Evolutionary conservation across 2,888 invertebrate species (phyloP), one percentile per base, ranked within the genome.

Genomic region (Xanthorhoe designata): DNA sequence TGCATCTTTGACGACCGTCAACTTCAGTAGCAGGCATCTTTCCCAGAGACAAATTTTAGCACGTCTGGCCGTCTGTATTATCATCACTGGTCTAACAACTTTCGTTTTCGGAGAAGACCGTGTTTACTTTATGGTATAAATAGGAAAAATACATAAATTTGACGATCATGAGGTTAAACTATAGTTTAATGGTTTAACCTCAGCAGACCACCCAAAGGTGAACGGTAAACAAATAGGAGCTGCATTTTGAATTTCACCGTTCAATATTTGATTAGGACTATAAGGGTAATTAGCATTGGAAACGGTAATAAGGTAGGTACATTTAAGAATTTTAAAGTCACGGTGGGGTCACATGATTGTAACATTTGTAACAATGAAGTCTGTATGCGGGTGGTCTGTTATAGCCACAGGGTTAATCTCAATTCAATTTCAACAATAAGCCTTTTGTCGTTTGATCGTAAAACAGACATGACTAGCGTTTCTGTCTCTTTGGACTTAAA

Each of bases 1-100:
- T 58, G 69, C 70, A 70, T 61, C 51, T 62, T 60, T 55, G 54
- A 64, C 56, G 51, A 59, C 35, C 62, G 67, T 73, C 70, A 73
- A 76, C 74, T 76, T 71, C 73, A 77, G 72, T 74, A 66, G 69
- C 70, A 77, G 75, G 18, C 51, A 38, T 59, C 58, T 51, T 86
- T 86, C 85, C 80, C 81, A 84, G 83, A 84, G 78, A 78, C 77
- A 78, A 83, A 83, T 85, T 87, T 89, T 87, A 89, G 87, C 87
- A 84, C 78, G 82, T 86, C 81, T 80, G 70, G 10, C 64, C 35
- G 51, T 57, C 63, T 68, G 62, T 38, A 62, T 62, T 66, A 66
- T 58, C 56, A 57, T 17, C 72, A 80, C 81, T 76, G 68, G 78
- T 76, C 72, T 54, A 68, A 78, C 83, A 73, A 84, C 84, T 88